A percentile compares a stretch with the other conserved stretches of the same genome.
These are phyloP conservation scores for Glyptemys insculpta DNA, from an alignment of 2,797 vertebrate species.

Conservation along the genomic window DNA sequence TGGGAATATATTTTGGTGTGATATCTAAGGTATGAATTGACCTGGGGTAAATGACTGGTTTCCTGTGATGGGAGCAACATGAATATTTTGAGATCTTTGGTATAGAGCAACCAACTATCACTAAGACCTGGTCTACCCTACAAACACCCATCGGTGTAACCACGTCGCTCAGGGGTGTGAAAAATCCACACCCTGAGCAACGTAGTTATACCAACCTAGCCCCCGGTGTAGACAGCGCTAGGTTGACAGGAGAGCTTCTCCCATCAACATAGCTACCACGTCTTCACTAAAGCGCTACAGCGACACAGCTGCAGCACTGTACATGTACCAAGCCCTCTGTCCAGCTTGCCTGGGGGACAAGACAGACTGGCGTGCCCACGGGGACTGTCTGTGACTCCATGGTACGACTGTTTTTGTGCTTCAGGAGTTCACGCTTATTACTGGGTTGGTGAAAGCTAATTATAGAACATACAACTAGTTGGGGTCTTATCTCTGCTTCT, in stretches of 20 bases:
- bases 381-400: background rate
- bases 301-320: background rate
- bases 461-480: background rate
- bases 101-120: background rate
- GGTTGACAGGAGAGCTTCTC: background rate
- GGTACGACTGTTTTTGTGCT: background rate
- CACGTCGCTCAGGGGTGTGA: background rate
- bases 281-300: background rate
- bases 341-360: background rate
- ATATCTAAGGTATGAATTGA: background rate
- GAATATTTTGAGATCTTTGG: background rate
- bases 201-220: background rate
- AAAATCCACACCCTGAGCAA: background rate
- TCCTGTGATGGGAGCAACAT: background rate
- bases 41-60: background rate
- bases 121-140: background rate
- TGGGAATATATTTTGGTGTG: background rate
- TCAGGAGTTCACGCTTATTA: background rate
- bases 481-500: background rate
- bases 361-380: background rate
- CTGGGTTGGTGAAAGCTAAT: background rate
- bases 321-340: background rate
- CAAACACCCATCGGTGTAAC: background rate
- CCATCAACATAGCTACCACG: background rate
- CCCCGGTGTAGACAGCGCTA: background rate